These are phyloP conservation scores for Agonum fuliginosum DNA, from an alignment of 2,888 invertebrate genomes.

Conservation along the genomic window DNA sequence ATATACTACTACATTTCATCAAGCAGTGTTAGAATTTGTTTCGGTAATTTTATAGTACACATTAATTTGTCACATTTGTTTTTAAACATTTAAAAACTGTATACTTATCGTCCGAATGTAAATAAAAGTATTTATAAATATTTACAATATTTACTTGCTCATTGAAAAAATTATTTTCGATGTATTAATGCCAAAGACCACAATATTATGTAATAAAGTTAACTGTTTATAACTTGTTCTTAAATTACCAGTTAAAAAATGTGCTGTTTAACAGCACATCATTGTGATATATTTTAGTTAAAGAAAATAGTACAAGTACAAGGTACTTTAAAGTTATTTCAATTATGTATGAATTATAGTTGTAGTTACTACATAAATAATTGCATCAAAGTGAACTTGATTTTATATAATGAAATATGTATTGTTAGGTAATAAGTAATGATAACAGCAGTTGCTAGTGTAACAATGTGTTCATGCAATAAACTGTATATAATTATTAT, in stretches of 20 bases:
- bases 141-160: background rate
- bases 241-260: conserved; percentile 1
- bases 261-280: conserved; percentile 1
- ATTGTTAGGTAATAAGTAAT: conserved; percentile 31
- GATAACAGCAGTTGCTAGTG: conserved; percentile 30
- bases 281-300: conserved; percentile 39
- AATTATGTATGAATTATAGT: conserved; percentile 29
- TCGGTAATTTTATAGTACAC: background rate
- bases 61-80: background rate
- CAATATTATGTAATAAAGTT: conserved; percentile 3
- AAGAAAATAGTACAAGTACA: conserved; percentile 28
- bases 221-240: conserved; percentile 10
- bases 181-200: conserved; percentile 13
- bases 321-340: conserved; percentile 10
- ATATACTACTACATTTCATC: conserved; percentile 3
- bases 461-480: conserved; percentile 58
- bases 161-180: background rate
- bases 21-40: background rate
- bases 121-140: background rate
- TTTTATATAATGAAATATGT: conserved; percentile 39
- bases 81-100: background rate
- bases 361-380: conserved; percentile 25
- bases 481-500: conserved; percentile 39
- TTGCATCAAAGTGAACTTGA: conserved; percentile 19
- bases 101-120: background rate